A percentile compares a stretch with the other conserved stretches of the same genome.
Evolutionary conservation across 2,113 vertebrate species (phyloP).

Genomic region (Casuarius casuarius): DNA sequence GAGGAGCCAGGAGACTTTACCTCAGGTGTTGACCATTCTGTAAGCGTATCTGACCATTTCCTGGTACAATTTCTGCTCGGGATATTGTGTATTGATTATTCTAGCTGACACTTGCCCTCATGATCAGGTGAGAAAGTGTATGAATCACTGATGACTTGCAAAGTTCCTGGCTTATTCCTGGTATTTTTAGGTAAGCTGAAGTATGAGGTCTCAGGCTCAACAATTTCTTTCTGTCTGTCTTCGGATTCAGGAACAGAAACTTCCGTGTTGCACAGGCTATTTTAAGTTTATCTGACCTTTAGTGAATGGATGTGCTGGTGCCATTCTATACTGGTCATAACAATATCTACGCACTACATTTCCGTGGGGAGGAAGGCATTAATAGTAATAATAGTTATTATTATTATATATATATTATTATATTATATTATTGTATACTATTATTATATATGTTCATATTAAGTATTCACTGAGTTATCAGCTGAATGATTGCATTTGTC

Average conservation of each 20-base stretch:
- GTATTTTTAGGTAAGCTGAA: constrained; percentile 8
- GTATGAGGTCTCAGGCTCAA: not conserved
- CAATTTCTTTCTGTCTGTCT: not conserved
- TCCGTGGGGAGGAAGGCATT: not conserved
- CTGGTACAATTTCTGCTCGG: not conserved
- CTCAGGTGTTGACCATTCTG: not conserved
- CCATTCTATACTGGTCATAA: not conserved
- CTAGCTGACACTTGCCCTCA: not conserved
- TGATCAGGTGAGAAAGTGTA: constrained; percentile 1
- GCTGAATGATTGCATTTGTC: not conserved
- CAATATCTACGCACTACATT: not conserved
- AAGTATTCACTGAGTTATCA: not conserved
- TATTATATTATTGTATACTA: too few relatives aligned
- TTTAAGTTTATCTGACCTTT: constrained; percentile 18
- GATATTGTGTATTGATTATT: not conserved
- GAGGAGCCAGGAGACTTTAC: not conserved
- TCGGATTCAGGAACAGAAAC: not conserved
- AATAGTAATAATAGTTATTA: not conserved
- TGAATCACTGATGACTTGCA: not conserved
- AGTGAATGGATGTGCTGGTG: not conserved
- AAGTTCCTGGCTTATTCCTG: not conserved
- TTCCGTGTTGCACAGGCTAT: not conserved
- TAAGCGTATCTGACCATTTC: not conserved
- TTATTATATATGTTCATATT: too few relatives aligned
- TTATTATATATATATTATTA: too few relatives aligned